Base-by-base conservation (phyloP, 2,113 vertebrate species). In the Sceloporus tristichus region DNA sequence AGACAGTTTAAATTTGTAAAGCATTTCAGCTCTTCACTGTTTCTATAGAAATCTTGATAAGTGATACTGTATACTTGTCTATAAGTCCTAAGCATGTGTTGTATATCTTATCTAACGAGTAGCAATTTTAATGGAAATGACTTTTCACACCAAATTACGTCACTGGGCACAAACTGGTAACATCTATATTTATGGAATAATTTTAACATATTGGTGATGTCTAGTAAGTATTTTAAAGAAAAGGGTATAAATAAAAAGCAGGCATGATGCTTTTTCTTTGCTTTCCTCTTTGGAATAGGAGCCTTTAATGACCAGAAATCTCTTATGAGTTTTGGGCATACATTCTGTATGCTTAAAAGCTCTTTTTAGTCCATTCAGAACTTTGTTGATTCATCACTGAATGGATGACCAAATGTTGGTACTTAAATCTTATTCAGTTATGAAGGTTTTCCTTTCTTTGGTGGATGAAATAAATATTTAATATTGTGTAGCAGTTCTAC, bases 241-340 rank as follows among this genome's bases (percentile, higher is more conserved):
- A 90, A 85, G n/a, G 89, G 79, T 94, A 73, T 92, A 78, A 79
- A 87, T 91, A 56, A 73, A 62, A 48, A 87, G 74, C 90, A 84
- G 78, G 85, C 91, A 82, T 82, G 56, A 87, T 91, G 62, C 34
- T 89, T 92, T 76, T 93, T 95, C 18, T 89, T 86, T 0, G 0
- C 27, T 74, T 94, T 94, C 91, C 90, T 91, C 78, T 93, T 48
- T 84, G 71, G 42, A 62, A 34, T 21, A 81, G 84, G 73, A 89
- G 48, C 21, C 25, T 59, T 7, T 62, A 40, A 11, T 88, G 87
- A 80, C 21, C 85, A 84, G 38, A 92, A 90, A 73, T 59, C 87
- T 84, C n/a, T 0, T 81, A n/a, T 62, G 18, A 25, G 34, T 65
- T 0, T 66, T n/a, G 70, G 84, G n/a, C 71, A 0, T 66, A 42